A percentile compares a stretch with the other conserved stretches of the same genome.
Evolutionary conservation across 2,888 invertebrate genomes (phyloP).

Genomic region (Hyles lineata): DNA sequence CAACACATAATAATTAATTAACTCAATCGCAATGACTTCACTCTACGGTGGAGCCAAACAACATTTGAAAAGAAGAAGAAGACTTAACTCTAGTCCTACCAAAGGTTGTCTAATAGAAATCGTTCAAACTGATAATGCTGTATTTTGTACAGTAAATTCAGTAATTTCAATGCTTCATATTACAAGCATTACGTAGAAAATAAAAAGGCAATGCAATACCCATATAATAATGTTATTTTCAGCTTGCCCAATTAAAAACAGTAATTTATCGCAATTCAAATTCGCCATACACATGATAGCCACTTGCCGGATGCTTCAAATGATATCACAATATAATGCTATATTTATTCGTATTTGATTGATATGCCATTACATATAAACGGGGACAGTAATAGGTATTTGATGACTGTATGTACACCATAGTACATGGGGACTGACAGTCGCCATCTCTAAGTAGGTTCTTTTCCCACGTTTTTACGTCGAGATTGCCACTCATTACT

Average conservation of each 20-base stretch:
- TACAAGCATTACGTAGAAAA: no score
- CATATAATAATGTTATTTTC: no score
- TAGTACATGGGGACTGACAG: neutral
- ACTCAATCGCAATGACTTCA: no score
- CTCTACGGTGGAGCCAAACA: no score
- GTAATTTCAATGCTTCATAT: no score
- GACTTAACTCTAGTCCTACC: no score
- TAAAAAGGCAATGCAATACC: no score
- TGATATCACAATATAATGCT: conserved; percentile 39
- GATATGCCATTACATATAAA: conserved; percentile 43
- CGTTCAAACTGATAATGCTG: no score
- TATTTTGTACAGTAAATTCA: no score
- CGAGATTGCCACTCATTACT: neutral
- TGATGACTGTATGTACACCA: conserved; percentile 45
- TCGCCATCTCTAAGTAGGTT: neutral
- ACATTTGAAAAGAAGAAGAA: no score
- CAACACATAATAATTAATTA: no score
- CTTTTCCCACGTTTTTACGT: neutral
- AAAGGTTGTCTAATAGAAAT: no score
- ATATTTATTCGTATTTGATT: conserved; percentile 45
- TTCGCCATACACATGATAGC: neutral
- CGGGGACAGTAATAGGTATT: conserved; percentile 52
- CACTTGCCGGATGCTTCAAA: conserved; percentile 9
- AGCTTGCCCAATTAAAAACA: neutral
- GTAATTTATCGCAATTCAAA: neutral